These are phyloP conservation scores for Synergus umbraculus DNA, from an alignment of 2,888 invertebrate species.

Conservation along the genomic window DNA sequence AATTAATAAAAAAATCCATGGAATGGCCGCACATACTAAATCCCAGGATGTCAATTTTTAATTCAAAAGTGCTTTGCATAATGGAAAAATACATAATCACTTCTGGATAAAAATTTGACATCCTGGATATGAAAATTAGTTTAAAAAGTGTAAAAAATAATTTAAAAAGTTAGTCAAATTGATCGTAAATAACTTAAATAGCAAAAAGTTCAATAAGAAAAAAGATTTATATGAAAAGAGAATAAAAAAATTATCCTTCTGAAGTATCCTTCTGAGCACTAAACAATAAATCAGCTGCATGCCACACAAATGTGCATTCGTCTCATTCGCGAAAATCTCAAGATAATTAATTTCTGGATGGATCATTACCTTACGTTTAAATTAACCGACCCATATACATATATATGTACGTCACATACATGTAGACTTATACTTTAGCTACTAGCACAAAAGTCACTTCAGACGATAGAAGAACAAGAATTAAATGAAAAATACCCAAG, in stretches of 20 bases:
- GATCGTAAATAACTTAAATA: constrained; percentile 25
- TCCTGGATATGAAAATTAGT: too few species aligned
- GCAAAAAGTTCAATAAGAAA: neutral
- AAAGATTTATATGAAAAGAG: neutral
- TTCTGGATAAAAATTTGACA: too few species aligned
- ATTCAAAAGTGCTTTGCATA: too few species aligned
- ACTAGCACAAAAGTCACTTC: neutral
- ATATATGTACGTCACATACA: neutral
- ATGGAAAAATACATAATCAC: too few species aligned
- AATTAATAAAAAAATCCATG: too few species aligned
- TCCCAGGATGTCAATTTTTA: too few species aligned
- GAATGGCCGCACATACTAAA: too few species aligned
- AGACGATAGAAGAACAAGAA: constrained; percentile 36
- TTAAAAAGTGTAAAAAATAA: too few species aligned
- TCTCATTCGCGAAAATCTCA: neutral
- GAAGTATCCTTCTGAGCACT: too few species aligned
- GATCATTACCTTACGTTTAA: neutral
- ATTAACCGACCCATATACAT: neutral
- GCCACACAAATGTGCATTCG: neutral
- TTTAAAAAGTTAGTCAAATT: neutral
- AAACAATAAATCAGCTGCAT: constrained; percentile 13
- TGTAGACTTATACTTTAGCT: neutral
- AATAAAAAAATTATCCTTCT: too few species aligned
- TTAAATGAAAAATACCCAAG: constrained; percentile 41
- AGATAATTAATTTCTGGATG: constrained; percentile 14